Percentiles rank a stretch among this genome's conserved stretches.
These are phyloP conservation scores for Calameuta idolon DNA, from an alignment of 2,888 invertebrate species.

Conservation along the genomic window DNA sequence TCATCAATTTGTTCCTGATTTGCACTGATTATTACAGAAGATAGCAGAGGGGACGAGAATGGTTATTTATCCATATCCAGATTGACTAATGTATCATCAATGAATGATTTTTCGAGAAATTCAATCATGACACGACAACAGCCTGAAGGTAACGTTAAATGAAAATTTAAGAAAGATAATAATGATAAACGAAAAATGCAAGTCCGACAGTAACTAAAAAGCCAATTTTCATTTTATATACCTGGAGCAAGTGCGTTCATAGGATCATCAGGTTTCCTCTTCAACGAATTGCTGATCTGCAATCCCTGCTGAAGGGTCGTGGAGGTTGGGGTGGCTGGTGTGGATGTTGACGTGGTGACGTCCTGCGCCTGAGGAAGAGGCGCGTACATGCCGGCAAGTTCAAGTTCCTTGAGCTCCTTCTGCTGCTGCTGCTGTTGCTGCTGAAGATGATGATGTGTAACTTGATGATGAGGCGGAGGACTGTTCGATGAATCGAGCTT, in stretches of 20 bases:
- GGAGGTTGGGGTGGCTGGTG: slow-evolving; percentile 57
- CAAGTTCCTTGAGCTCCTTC: slow-evolving; percentile 63
- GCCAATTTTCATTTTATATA: slow-evolving; percentile 21
- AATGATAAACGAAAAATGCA: neutral
- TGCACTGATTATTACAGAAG: slow-evolving; percentile 8
- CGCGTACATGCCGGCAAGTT: slow-evolving; percentile 62
- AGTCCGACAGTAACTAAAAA: neutral
- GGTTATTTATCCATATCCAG: neutral
- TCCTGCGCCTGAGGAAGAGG: slow-evolving; percentile 65
- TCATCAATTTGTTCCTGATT: slow-evolving; percentile 21
- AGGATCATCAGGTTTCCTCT: slow-evolving; percentile 59
- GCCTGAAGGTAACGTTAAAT: neutral
- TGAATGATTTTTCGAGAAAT: neutral
- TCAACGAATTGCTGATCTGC: slow-evolving; percentile 57
- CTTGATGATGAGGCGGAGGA: slow-evolving; percentile 65
- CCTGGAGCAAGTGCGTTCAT: slow-evolving; percentile 57
- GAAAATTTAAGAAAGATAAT: neutral
- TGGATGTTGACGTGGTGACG: slow-evolving; percentile 67
- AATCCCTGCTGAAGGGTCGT: slow-evolving; percentile 62
- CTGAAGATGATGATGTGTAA: slow-evolving; percentile 62
- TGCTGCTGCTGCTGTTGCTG: slow-evolving; percentile 68
- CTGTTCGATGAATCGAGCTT: slow-evolving; percentile 68
- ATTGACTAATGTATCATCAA: neutral
- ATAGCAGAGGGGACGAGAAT: neutral
- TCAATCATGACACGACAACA: neutral